Conservation (phyloP, 2,797 vertebrate species). For the Dendrocincla tyrannina region DNA sequence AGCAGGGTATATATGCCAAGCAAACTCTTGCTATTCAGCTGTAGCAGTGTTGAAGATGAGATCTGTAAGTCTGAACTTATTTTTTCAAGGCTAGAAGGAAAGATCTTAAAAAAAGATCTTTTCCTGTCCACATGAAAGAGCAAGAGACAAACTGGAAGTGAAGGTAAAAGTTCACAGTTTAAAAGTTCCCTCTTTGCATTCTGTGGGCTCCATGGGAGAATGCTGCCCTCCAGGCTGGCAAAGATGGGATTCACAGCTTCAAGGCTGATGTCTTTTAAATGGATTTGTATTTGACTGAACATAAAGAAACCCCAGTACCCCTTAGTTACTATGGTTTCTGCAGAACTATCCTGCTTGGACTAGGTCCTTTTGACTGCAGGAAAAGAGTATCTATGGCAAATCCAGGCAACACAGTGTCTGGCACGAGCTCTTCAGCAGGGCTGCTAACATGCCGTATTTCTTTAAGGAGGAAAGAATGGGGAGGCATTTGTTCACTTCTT, state of each 20-base stretch:
- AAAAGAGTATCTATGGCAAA: not conserved
- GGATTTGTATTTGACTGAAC: not conserved
- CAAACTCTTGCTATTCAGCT: not conserved
- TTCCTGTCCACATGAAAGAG: not conserved
- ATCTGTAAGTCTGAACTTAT: not conserved
- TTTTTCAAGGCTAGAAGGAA: not conserved
- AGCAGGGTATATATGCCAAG: not conserved
- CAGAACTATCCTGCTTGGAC: not conserved
- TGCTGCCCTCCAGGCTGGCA: not conserved
- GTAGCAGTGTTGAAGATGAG: not conserved
- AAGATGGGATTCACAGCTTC: not conserved
- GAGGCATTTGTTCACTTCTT: not conserved
- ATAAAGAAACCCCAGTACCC: not conserved
- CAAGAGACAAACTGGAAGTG: not conserved
- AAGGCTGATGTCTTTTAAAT: not conserved
- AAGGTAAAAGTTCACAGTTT: not conserved
- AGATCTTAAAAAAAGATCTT: not conserved
- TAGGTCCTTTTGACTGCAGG: not conserved
- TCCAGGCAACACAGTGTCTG: not conserved
- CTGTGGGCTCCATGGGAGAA: not conserved
- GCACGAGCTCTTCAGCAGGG: not conserved
- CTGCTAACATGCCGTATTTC: not conserved
- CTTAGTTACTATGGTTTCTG: not conserved
- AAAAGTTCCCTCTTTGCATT: not conserved
- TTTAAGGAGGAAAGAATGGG: not conserved